Percentiles rank a stretch among this genome's conserved stretches.
Conservation (phyloP, 2,113 vertebrate genomes). For the Ibidorhyncha struthersii region DNA sequence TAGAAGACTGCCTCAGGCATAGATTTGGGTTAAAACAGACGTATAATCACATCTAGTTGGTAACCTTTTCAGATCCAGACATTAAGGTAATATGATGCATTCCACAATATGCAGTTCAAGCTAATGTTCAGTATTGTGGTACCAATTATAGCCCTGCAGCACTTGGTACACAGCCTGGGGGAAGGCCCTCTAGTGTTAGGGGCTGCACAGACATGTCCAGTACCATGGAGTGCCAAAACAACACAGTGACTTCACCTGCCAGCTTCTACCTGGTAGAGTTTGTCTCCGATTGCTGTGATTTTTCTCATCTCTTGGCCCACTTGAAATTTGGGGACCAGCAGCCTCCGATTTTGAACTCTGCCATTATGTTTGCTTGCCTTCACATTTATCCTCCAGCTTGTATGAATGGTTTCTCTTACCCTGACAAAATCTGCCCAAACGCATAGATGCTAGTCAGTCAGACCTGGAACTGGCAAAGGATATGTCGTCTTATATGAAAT, state of each 20-base stretch:
- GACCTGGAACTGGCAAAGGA: background rate
- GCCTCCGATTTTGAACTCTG: background rate
- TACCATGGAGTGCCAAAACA: background rate
- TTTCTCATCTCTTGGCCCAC: background rate
- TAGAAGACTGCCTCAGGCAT: background rate
- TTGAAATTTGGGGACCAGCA: background rate
- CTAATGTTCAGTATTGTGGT: background rate
- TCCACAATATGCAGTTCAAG: background rate
- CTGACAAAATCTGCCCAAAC: background rate
- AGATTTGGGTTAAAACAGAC: background rate
- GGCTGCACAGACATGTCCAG: background rate
- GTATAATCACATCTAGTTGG: background rate
- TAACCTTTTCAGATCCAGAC: background rate
- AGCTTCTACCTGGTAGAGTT: background rate
- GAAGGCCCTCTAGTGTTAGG: background rate
- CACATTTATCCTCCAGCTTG: background rate
- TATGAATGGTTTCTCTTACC: background rate
- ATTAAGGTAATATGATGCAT: background rate
- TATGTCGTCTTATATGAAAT: background rate
- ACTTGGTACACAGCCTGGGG: accelerated
- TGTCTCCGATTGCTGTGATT: background rate
- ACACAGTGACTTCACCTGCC: background rate
- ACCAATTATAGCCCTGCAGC: background rate
- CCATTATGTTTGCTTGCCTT: background rate
- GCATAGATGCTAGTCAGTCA: background rate